Evolutionary conservation across 2,888 invertebrate genomes (phyloP), one percentile per base, ranked within the genome.

Genomic region (Leptopilina syphax): DNA sequence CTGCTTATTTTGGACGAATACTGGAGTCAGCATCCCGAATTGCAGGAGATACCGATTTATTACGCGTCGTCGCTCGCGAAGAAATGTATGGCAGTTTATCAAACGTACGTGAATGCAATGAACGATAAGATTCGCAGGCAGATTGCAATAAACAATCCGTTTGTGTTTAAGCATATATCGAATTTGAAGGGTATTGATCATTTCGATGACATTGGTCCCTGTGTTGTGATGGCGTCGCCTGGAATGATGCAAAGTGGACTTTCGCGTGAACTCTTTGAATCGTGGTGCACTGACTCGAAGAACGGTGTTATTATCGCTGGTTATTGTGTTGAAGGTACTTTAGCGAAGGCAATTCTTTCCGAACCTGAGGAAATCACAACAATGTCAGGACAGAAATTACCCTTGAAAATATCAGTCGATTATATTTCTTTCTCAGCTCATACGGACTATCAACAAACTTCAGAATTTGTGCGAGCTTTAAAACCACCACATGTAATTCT

Each of bases 161-260:
- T 99, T 93, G 97, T 99, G 2, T 99, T 99, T 93, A 96, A 98
- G 84, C 99, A 99, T 92, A 99, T 99, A 84, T 97, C 97, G 1
- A 98, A 98, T 91, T 92, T 98, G 4, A 98, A 98, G 96, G 98
- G 99, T 66, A 99, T 99, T 89, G 99, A 99, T 91, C 99, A 99
- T 92, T 99, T 99, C 93, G 99, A 99, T 88, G 99, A 99, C 92
- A 97, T 99, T 79, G 99, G 99, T 0, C 99, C 99, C 0, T 99
- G 99, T 90, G 99, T 99, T n/a, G 97, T 99, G 44, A 97, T 99
- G 97, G 99, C 99, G 1, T 98, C 98, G 0, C 99, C 99, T 0
- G 99, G 99, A 90, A 99, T 99, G 99, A 97, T 99, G 97, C 99
- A 99, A 93, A 98, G 97, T 87, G 99, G 99, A 0, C 93, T 99